A percentile compares a stretch with the other conserved stretches of the same genome.
phyloP scores from a whole-genome alignment of 2,113 vertebrate species.

The Lamprotornis superbus region DNA sequence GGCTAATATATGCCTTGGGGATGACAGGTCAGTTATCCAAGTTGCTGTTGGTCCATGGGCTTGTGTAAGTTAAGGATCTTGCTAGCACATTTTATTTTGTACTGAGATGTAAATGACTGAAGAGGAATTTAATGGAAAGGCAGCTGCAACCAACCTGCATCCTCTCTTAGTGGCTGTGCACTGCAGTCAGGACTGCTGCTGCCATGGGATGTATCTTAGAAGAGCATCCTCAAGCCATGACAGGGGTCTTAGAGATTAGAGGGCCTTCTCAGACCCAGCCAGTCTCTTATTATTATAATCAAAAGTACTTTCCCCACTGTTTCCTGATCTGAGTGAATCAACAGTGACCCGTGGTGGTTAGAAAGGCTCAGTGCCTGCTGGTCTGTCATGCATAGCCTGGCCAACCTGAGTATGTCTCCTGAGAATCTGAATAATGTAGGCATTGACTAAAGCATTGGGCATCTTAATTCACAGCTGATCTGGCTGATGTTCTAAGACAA shows the following conservation, averaged over 20 bases:
- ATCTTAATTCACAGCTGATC: background rate
- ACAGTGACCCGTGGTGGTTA: slow-evolving; percentile 65
- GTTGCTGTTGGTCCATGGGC: background rate
- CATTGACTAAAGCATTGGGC: background rate
- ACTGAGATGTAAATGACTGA: background rate
- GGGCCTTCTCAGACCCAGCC: background rate
- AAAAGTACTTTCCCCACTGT: background rate
- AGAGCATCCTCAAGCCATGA: background rate
- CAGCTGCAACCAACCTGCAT: background rate
- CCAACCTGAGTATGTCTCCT: background rate
- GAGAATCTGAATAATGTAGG: background rate
- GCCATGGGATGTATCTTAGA: background rate
- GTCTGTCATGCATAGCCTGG: background rate
- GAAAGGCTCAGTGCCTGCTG: slow-evolving; percentile 7
- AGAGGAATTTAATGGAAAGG: background rate
- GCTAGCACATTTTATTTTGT: background rate
- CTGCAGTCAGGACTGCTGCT: background rate
- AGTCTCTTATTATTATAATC: background rate
- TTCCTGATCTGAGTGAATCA: slow-evolving; percentile 27
- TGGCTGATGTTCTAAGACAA: background rate
- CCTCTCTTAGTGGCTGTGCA: background rate
- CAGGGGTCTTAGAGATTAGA: background rate
- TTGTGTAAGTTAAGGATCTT: background rate
- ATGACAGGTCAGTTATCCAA: background rate
- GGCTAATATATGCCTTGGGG: background rate